Evolutionary conservation across 2,797 vertebrate genomes (phyloP).

Genomic region (Gymnocypris eckloni): DNA sequence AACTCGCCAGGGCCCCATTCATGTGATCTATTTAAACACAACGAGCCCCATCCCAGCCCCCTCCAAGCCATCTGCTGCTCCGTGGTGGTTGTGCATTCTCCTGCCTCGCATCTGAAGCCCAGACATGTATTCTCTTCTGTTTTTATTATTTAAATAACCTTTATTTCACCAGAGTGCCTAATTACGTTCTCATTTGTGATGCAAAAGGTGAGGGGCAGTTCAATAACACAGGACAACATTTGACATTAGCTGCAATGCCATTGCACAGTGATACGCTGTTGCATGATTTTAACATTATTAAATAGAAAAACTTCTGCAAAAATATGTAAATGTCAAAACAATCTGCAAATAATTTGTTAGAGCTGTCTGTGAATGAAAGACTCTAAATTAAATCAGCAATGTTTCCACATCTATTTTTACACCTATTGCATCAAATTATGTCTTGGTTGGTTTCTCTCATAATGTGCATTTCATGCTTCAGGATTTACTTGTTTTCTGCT

Average conservation of each 20-base stretch:
- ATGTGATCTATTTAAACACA: slow-evolving; percentile 55
- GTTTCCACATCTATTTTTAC: background rate
- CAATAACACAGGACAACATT: background rate
- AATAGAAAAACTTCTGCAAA: background rate
- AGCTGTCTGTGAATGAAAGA: background rate
- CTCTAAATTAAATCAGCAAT: background rate
- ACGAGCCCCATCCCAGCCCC: slow-evolving; percentile 16
- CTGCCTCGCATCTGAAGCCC: slow-evolving; percentile 22
- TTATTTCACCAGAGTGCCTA: slow-evolving; percentile 15
- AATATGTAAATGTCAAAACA: background rate
- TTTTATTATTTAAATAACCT: background rate
- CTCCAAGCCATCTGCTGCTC: slow-evolving; percentile 58
- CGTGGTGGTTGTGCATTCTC: slow-evolving; percentile 20
- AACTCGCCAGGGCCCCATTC: slow-evolving; percentile 43
- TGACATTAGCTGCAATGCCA: background rate
- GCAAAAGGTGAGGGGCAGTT: background rate
- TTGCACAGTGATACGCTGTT: background rate
- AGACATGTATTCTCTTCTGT: slow-evolving; percentile 21
- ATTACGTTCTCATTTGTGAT: slow-evolving; percentile 14
- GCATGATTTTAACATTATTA: background rate
- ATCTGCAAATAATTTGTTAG: background rate
- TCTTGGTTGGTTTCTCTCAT: background rate
- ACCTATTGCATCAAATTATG: background rate
- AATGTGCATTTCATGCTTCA: slow-evolving; percentile 2
- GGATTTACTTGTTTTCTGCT: background rate